Conservation (phyloP, 2,888 invertebrate species). For the Trisateles emortualis region DNA sequence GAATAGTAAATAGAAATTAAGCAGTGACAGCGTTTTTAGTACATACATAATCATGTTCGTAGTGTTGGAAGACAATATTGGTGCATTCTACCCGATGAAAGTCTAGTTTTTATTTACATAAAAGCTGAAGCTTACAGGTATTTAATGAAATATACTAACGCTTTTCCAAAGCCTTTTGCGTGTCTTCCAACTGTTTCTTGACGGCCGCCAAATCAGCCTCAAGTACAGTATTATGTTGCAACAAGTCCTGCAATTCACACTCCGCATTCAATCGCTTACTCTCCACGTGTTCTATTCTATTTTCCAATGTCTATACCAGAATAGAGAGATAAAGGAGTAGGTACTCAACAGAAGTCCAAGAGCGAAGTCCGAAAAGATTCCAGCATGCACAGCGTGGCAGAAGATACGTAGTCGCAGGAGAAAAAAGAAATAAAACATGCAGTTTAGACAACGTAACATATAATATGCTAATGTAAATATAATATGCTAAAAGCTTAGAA, state of each 20-base stretch:
- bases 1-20: too few relatives aligned
- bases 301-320: conserved; percentile 86
- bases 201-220: conserved; percentile 87
- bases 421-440: conserved; percentile 77
- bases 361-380: conserved; percentile 44
- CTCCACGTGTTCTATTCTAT: conserved; percentile 88
- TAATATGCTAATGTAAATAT: conserved; percentile 23
- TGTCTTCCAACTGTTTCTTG: conserved; percentile 77
- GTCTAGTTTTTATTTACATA: neutral
- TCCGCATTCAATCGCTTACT: conserved; percentile 89
- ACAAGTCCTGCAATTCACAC: conserved; percentile 87
- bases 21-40: too few relatives aligned
- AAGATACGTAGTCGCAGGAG: conserved; percentile 58
- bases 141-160: conserved; percentile 64
- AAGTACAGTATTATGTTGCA: conserved; percentile 89
- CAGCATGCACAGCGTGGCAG: conserved; percentile 55
- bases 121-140: neutral
- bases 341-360: conserved; percentile 63
- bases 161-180: conserved; percentile 68
- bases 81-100: neutral
- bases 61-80: neutral
- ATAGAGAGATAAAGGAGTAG: conserved; percentile 43
- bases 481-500: conserved; percentile 21
- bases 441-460: conserved; percentile 64
- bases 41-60: neutral